Base-by-base conservation (phyloP, 2,888 invertebrate species). In the Theodoxus fluviatilis region DNA sequence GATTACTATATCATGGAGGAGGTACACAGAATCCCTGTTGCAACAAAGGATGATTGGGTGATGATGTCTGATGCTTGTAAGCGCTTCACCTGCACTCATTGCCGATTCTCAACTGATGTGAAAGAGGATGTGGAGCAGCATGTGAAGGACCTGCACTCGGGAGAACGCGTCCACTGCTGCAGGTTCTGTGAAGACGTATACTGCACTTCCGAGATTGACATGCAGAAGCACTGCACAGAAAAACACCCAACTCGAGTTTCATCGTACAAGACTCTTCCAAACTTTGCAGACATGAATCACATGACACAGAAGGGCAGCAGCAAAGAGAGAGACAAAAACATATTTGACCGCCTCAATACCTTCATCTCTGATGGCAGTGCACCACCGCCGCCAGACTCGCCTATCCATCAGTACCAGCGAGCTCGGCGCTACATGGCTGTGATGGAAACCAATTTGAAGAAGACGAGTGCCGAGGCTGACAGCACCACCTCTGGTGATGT, bases 391-490 rank as follows among this genome's bases (percentile, higher is more conserved):
- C 0, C 65, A 71, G 59, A 38, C 37, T 57, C 37, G 3, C 65
- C 69, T n/a, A 65, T 71, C 15, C 68, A 69, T 18, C 76, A 73
- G 61, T 64, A 52, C 31, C 72, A 73, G 47, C 66, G 68, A 33
- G 76, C 76, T 2, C 72, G 73, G 25, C 75, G 74, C 28, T 76
- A 75, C 61, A 63, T 75, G 59, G 68, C 73, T 28, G 68, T 76
- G 15, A 72, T 70, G 28, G 75, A 75, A 40, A 69, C 70, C 6
- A 72, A 70, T 70, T 71, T 65, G 31, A 74, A 71, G 49, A 80
- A 78, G 67, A 78, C 76, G 0, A 76, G 75, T 47, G 79, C 76
- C 1, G 81, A 81, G 67, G 79, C 81, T 7, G 81, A 80, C 70
- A 81, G 80, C 70, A 80, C 81, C 28, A 81, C 80, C 1, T 67